phyloP scores from a whole-genome alignment of 2,797 vertebrate genomes.

The Eulemur albifrons region DNA sequence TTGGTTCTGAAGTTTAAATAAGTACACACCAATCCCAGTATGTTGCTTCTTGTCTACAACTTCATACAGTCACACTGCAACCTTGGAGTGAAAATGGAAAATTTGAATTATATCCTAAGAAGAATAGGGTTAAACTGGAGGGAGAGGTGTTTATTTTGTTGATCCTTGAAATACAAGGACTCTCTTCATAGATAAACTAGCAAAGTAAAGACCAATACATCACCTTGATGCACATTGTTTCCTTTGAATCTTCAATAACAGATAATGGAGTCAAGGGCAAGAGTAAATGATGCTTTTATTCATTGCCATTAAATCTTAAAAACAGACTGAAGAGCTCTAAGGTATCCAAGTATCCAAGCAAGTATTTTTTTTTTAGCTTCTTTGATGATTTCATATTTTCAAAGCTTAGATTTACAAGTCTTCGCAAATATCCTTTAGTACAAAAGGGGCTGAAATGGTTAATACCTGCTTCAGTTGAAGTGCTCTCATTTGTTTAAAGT shows the following conservation, averaged over 20 bases:
- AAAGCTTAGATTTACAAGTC: conserved; percentile 15
- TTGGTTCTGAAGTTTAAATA: not conserved
- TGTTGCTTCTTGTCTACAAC: conserved; percentile 15
- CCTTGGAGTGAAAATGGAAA: not conserved
- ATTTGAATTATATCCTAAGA: conserved; percentile 18
- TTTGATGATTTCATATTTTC: conserved; percentile 15
- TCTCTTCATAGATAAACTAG: conserved; percentile 30
- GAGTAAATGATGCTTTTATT: conserved; percentile 8
- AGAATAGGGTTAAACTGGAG: not conserved
- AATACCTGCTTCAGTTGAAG: not conserved
- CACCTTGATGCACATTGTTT: not conserved
- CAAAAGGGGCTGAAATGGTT: not conserved
- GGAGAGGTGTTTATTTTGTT: not conserved
- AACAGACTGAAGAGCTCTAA: not conserved
- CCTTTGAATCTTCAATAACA: conserved; percentile 11
- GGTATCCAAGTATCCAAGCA: not conserved
- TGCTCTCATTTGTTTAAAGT: not conserved
- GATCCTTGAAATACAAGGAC: conserved; percentile 30
- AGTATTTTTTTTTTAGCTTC: not conserved
- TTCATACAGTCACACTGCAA: not conserved
- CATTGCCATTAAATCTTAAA: conserved; percentile 19
- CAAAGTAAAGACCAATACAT: not conserved
- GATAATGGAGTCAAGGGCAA: conserved; percentile 18
- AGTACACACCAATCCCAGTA: not conserved
- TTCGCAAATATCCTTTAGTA: not conserved